Conservation (phyloP, 2,113 vertebrate species). For the Procavia capensis region DNA sequence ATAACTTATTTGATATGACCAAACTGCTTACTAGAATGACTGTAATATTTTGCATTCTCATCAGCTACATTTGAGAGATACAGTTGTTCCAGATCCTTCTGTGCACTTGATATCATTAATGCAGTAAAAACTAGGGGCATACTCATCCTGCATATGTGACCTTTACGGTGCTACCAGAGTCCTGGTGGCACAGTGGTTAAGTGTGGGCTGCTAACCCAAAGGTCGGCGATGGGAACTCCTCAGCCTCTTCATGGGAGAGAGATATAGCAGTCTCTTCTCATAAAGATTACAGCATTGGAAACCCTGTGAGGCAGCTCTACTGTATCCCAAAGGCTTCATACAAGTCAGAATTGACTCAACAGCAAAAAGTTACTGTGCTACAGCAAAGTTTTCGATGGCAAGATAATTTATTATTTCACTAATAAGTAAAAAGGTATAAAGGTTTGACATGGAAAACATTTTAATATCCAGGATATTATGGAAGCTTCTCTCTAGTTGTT, state of each 20-base stretch:
- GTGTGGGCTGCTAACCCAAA: background rate
- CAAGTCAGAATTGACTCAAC: background rate
- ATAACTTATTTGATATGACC: background rate
- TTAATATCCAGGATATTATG: conserved; percentile 52
- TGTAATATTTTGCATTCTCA: background rate
- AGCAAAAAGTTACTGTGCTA: background rate
- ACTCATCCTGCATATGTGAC: background rate
- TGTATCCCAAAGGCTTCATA: background rate
- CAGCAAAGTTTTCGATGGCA: background rate
- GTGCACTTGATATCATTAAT: background rate
- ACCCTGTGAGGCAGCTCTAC: background rate
- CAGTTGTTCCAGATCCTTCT: background rate
- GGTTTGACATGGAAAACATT: background rate
- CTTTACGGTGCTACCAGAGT: background rate
- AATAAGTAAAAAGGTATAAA: conserved; percentile 2
- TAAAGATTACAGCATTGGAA: background rate
- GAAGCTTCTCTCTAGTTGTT: conserved; percentile 27
- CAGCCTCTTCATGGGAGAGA: background rate
- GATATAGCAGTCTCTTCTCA: background rate
- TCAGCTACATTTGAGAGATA: background rate
- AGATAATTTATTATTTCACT: background rate
- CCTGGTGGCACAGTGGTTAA: background rate
- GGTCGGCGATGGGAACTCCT: background rate
- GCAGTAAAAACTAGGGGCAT: conserved; percentile 36
- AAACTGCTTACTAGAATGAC: background rate